phyloP scores from a whole-genome alignment of 2,888 invertebrate species.

The Hetaerina titia region DNA sequence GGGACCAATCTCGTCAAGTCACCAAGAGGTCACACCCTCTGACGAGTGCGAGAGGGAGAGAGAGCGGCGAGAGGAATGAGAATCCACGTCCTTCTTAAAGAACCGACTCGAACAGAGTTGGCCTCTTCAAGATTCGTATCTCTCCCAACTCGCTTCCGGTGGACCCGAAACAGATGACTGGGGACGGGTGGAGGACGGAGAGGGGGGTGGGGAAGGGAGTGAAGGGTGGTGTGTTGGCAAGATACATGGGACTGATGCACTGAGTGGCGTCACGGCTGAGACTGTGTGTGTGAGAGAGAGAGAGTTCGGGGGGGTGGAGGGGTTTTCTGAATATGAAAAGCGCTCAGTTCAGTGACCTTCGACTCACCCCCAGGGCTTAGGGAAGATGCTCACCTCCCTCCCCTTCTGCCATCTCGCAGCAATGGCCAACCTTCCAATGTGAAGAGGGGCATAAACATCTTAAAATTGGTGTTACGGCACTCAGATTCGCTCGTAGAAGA shows the following conservation, averaged over 20 bases:
- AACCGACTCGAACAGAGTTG: background rate
- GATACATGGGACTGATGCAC: no score
- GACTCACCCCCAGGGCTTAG: background rate
- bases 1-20: no score
- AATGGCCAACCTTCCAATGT: no score
- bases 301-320: background rate
- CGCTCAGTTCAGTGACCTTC: background rate
- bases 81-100: background rate
- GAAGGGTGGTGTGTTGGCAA: background rate
- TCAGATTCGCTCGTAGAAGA: no score
- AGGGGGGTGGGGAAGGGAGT: background rate
- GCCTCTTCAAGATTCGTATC: background rate
- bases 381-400: background rate
- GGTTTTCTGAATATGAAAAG: background rate
- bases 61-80: no score
- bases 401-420: background rate
- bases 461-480: no score
- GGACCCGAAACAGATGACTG: slow-evolving; percentile 23
- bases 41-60: no score
- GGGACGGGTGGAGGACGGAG: background rate
- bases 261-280: background rate
- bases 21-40: no score
- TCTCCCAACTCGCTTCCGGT: background rate
- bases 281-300: background rate
- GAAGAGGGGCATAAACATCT: no score